A percentile compares a stretch with the other conserved stretches of the same genome.
These are phyloP conservation scores for Muscina levida DNA, from an alignment of 2,888 invertebrate genomes.

Conservation along the genomic window DNA sequence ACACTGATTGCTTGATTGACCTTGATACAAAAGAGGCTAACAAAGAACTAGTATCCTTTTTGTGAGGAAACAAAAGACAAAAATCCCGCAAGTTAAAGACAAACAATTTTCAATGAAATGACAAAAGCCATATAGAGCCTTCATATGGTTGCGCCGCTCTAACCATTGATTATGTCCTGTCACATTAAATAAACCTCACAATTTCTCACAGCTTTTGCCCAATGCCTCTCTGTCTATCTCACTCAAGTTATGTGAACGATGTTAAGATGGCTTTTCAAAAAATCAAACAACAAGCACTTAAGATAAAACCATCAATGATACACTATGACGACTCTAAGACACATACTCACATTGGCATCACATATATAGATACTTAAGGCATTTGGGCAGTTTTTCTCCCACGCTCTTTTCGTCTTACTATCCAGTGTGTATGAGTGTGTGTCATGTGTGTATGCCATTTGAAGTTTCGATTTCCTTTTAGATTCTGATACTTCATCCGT, in stretches of 20 bases:
- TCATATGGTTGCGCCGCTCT: not conserved
- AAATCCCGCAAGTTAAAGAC: no score
- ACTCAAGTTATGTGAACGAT: no score
- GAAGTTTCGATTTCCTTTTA: slow-evolving; percentile 4
- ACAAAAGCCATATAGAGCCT: not conserved
- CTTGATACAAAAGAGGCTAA: not conserved
- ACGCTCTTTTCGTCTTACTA: no score
- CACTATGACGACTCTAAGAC: no score
- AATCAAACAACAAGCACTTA: slow-evolving; percentile 13
- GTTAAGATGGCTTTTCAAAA: no score
- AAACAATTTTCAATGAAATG: no score
- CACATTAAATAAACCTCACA: slow-evolving; percentile 17
- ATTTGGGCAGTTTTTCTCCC: no score
- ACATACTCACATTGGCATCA: no score
- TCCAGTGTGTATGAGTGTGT: no score
- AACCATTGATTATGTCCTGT: not conserved
- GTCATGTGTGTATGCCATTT: not conserved
- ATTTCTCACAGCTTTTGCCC: slow-evolving; percentile 20
- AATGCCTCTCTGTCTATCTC: no score
- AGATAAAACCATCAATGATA: no score
- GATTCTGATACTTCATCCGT: not conserved
- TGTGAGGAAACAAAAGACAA: not conserved
- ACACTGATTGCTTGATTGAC: slow-evolving; percentile 26
- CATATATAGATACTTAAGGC: no score
- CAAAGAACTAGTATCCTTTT: not conserved